Evolutionary conservation across 1,140 invertebrate species (phyloP).

Genomic region (Steinernema khuongi): DNA sequence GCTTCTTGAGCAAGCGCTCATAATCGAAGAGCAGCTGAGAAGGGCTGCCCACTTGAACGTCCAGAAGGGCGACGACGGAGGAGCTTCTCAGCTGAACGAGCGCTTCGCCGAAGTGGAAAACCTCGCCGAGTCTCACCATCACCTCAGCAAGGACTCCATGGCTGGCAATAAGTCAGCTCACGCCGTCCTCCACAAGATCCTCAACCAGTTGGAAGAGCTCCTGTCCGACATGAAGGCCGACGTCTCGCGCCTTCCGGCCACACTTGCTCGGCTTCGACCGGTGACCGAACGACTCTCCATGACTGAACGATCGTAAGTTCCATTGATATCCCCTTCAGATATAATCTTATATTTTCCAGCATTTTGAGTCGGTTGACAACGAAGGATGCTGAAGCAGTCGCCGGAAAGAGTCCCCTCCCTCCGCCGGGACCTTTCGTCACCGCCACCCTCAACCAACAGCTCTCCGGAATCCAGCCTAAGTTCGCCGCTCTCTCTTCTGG

Average conservation of each 20-base stretch:
- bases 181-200: constrained; percentile 92
- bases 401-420: constrained; percentile 46
- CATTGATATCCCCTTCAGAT: neutral
- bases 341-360: constrained; percentile 32
- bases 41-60: constrained; percentile 93
- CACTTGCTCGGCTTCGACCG: constrained; percentile 88
- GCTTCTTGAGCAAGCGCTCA: constrained; percentile 90
- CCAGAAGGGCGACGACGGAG: constrained; percentile 69
- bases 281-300: constrained; percentile 91
- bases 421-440: constrained; percentile 58
- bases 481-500: constrained; percentile 45
- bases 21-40: constrained; percentile 95
- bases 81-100: constrained; percentile 70
- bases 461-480: constrained; percentile 55
- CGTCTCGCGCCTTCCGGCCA: constrained; percentile 90
- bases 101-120: constrained; percentile 80
- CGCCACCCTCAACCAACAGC: constrained; percentile 39
- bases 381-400: constrained; percentile 52
- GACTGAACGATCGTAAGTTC: constrained; percentile 69
- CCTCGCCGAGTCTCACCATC: constrained; percentile 84
- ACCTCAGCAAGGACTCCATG: constrained; percentile 84
- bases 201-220: constrained; percentile 96
- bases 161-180: constrained; percentile 92
- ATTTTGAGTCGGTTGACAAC: constrained; percentile 53
- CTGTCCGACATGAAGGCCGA: constrained; percentile 99